phyloP scores from a whole-genome alignment of 2,888 invertebrate genomes.

The Metacarcinus magister region DNA sequence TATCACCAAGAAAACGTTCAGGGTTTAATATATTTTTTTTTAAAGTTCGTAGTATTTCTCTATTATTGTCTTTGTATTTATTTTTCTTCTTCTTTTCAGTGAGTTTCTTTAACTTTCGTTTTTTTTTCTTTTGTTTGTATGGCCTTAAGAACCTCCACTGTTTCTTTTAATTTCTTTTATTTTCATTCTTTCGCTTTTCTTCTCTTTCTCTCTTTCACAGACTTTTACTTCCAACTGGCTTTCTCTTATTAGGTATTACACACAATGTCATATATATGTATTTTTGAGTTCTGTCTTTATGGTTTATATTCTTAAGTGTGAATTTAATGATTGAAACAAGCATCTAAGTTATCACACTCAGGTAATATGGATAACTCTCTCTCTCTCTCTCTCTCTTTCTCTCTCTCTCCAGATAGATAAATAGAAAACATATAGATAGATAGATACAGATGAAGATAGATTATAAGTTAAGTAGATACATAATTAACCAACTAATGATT shows the following conservation, averaged over 20 bases:
- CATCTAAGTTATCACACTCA: neutral
- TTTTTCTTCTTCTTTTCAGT: neutral
- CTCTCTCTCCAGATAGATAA: constrained; percentile 45
- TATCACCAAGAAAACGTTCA: neutral
- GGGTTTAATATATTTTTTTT: neutral
- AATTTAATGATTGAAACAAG: neutral
- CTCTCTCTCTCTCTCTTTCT: neutral
- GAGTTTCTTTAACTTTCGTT: neutral
- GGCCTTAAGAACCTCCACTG: neutral
- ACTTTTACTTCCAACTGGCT: neutral
- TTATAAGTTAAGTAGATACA: constrained; percentile 44
- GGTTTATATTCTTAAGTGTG: neutral
- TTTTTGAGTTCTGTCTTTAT: neutral
- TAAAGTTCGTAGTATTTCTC: neutral
- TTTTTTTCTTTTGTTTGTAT: neutral
- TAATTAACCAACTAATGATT: neutral
- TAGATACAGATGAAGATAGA: constrained; percentile 63
- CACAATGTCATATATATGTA: neutral
- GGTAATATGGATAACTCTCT: neutral
- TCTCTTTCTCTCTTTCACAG: neutral
- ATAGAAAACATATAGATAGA: constrained; percentile 69
- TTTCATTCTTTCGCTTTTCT: neutral
- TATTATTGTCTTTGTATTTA: neutral
- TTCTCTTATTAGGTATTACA: neutral
- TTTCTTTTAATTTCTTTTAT: neutral